Evolutionary conservation across 2,888 invertebrate genomes (phyloP).

Genomic region (Boloria euphrosyne): DNA sequence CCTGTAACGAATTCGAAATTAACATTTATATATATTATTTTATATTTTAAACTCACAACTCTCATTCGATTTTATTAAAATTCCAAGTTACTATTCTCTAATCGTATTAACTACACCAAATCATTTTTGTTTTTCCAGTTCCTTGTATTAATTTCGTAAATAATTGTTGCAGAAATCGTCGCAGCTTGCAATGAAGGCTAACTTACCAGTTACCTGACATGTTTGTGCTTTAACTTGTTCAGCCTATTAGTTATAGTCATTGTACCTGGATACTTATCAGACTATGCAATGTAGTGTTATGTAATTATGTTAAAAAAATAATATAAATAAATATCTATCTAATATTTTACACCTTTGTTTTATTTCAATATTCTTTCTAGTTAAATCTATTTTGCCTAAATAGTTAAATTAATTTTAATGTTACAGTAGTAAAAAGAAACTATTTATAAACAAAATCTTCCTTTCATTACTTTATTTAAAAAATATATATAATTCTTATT

Average conservation of each 20-base stretch:
- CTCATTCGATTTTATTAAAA: not conserved
- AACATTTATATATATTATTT: too few relatives aligned
- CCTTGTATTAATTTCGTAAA: not conserved
- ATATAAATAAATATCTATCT: slow-evolving; percentile 4
- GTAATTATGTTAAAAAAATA: slow-evolving; percentile 4
- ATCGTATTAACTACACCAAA: too few relatives aligned
- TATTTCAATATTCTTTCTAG: not conserved
- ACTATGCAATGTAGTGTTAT: slow-evolving; percentile 11
- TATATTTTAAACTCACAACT: not conserved
- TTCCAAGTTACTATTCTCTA: not conserved
- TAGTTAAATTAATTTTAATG: too few relatives aligned
- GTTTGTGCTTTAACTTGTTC: not conserved
- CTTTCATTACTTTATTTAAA: too few relatives aligned
- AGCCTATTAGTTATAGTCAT: slow-evolving; percentile 23
- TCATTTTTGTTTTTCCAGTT: too few relatives aligned
- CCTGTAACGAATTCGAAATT: too few relatives aligned
- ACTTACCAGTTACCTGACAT: not conserved
- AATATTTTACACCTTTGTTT: slow-evolving; percentile 11
- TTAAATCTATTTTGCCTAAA: not conserved
- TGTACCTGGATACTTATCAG: slow-evolving; percentile 11
- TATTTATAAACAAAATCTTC: too few relatives aligned
- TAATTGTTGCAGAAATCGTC: slow-evolving; percentile 65
- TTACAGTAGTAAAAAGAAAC: too few relatives aligned
- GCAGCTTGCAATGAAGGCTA: slow-evolving; percentile 52
- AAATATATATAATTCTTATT: too few relatives aligned